phyloP scores from a whole-genome alignment of 1,140 invertebrate species.

The Cotesia chilonis region DNA sequence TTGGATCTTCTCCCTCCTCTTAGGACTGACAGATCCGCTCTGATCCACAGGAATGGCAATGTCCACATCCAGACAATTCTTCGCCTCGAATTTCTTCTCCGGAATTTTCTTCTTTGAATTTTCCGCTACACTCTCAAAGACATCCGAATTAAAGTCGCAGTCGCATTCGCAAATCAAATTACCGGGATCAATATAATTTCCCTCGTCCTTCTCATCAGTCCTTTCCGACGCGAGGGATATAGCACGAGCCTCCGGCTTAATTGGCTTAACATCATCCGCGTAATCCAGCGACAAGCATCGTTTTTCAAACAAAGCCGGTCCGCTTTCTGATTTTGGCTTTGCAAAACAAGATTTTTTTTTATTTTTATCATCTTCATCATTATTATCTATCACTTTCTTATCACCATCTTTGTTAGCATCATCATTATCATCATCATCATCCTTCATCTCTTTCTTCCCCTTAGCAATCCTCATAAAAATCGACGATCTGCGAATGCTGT shows the following conservation, averaged over 20 bases:
- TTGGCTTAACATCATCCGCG: slow-evolving; percentile 58
- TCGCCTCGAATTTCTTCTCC: not conserved
- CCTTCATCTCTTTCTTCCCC: not conserved
- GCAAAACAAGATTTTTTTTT: too few species aligned
- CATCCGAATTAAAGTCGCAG: slow-evolving; percentile 53
- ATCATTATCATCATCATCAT: not conserved
- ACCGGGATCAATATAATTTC: slow-evolving; percentile 42
- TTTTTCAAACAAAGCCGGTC: slow-evolving; percentile 57
- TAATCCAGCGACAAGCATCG: slow-evolving; percentile 59
- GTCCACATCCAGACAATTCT: slow-evolving; percentile 51
- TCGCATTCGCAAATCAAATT: slow-evolving; percentile 51
- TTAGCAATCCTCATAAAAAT: slow-evolving; percentile 13
- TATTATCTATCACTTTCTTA: too few species aligned
- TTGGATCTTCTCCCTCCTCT: slow-evolving; percentile 45
- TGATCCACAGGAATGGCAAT: slow-evolving; percentile 56
- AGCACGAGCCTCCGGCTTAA: slow-evolving; percentile 48
- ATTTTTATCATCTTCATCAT: too few species aligned
- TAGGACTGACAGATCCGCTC: slow-evolving; percentile 42
- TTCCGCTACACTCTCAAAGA: slow-evolving; percentile 43
- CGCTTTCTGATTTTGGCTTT: slow-evolving; percentile 18
- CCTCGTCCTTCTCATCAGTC: slow-evolving; percentile 48
- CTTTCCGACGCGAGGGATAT: slow-evolving; percentile 56
- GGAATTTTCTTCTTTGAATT: slow-evolving; percentile 35
- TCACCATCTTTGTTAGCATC: not conserved
- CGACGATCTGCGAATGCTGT: slow-evolving; percentile 52